Conservation (phyloP, 2,113 vertebrate genomes). For the Pycnonotus jocosus region DNA sequence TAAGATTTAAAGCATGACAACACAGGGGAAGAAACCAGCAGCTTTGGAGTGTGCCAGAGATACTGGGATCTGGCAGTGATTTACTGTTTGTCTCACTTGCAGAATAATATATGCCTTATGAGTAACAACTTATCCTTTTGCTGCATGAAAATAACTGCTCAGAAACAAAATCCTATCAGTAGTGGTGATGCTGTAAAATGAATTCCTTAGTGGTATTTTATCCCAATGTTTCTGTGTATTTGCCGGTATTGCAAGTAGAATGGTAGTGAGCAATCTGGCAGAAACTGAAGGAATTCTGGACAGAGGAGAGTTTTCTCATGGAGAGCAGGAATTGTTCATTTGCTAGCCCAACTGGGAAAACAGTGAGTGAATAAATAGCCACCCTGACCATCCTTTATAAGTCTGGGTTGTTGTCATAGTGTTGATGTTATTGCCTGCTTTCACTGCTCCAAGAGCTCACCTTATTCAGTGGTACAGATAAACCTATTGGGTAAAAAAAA, state of each 20-base stretch:
- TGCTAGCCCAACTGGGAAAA: background rate
- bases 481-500: background rate
- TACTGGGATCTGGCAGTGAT: background rate
- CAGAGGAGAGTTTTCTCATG: background rate
- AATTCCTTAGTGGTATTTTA: background rate
- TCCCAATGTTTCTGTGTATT: background rate
- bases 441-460: background rate
- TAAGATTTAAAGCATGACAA: background rate
- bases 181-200: background rate
- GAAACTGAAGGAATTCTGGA: background rate
- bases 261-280: background rate
- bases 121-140: slow-evolving; percentile 9
- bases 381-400: background rate
- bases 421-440: background rate
- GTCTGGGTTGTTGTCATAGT: background rate
- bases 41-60: background rate
- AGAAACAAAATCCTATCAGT: background rate
- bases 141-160: background rate
- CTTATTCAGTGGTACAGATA: background rate
- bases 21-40: background rate
- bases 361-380: background rate
- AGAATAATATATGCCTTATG: background rate
- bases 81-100: slow-evolving; percentile 3
- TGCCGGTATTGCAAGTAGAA: background rate
- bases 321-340: background rate